Evolutionary conservation across 37 sponge, comb jelly and placozoan species (phyloP).

Genomic region (Crambe crambe): DNA sequence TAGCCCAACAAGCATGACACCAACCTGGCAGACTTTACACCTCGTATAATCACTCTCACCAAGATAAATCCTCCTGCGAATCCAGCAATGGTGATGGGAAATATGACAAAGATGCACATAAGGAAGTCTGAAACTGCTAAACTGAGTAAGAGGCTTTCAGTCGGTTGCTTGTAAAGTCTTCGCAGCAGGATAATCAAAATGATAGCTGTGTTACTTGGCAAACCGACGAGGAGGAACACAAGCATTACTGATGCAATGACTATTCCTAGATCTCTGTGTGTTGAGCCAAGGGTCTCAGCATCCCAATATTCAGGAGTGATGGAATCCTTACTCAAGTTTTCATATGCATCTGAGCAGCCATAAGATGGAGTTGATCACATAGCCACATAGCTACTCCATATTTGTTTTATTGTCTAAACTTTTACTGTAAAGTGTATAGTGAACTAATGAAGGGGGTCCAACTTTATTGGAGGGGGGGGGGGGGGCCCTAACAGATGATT

Average conservation of each 20-base stretch:
- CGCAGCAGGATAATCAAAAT: conserved; percentile 14
- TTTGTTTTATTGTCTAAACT: too few relatives aligned
- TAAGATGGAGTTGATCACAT: too few relatives aligned
- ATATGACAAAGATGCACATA: conserved; percentile 1
- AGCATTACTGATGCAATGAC: conserved; percentile 30
- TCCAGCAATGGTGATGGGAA: background rate
- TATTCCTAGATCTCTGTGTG: background rate
- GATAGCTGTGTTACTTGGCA: conserved; percentile 51
- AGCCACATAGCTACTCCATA: too few relatives aligned
- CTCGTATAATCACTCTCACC: conserved; percentile 34
- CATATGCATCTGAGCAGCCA: too few relatives aligned
- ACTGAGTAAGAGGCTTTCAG: conserved; percentile 16
- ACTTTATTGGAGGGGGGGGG: too few relatives aligned
- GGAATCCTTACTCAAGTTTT: background rate
- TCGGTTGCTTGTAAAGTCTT: conserved; percentile 21
- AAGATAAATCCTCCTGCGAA: conserved; percentile 19
- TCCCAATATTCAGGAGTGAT: conserved; percentile 9
- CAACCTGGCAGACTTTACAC: conserved; percentile 36
- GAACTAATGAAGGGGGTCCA: too few relatives aligned
- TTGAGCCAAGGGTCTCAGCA: background rate
- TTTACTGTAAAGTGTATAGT: too few relatives aligned
- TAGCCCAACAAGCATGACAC: conserved; percentile 20
- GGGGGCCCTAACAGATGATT: too few relatives aligned
- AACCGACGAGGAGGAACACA: conserved; percentile 41
- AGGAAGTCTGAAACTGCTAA: conserved; percentile 42